Evolutionary conservation across 2,888 invertebrate genomes (phyloP), one percentile per base, ranked within the genome.

Genomic region (Oegoconia quadripuncta): DNA sequence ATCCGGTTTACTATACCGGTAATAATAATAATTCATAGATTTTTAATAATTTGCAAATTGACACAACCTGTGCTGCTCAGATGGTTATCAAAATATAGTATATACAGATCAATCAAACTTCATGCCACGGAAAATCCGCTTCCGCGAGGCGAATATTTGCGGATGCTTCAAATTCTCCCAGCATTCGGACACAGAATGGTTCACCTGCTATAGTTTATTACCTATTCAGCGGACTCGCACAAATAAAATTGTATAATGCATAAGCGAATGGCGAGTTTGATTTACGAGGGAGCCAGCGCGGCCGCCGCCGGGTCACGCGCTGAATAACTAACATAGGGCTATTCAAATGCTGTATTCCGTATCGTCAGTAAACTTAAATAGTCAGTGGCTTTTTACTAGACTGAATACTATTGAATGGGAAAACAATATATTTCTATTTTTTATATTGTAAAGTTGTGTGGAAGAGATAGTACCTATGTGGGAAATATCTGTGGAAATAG

Each of bases 241-340:
- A 87, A 88, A 88, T 88, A 88, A 88, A 87, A 88, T 86, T 88
- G 84, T 88, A 86, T 87, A 88, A 87, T 88, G 83, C 80, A 88
- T 86, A 87, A 82, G 83, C 86, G 83, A 82, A 82, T 80, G 79
- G 82, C 74, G 79, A 78, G 83, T 86, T 83, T 87, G 87, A 88
- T 87, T 88, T 88, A 88, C 81, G 84, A 77, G 74, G 64, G 69
- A 55, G 67, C 67, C 53, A 27, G 27, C 54, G 61, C 56, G 67
- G 52, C 61, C 60, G 65, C 55, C 61, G 55, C 51, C 52, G 55
- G 68, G 76, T 73, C 80, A 69, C 78, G 82, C 58, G 69, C 59
- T 80, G 86, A 86, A 86, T 88, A 82, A 84, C 83, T 84, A 82
- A 84, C 79, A 72, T 69, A 70, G 69, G 75, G 71, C 75, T 68